phyloP scores from a whole-genome alignment of 1,140 invertebrate species.

The Neotoxoptera formosana region DNA sequence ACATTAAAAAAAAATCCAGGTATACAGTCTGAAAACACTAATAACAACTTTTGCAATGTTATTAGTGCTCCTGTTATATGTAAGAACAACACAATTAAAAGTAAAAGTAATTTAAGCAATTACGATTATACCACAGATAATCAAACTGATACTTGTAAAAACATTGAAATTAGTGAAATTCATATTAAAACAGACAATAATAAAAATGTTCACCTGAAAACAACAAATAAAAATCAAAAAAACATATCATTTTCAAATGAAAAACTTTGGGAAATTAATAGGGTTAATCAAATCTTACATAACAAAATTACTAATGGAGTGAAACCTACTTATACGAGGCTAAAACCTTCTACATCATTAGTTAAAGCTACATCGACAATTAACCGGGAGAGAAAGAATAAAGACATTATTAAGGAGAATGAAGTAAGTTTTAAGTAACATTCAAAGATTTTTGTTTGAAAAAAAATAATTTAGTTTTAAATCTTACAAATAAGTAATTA shows the following conservation, averaged over 20 bases:
- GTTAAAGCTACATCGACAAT: constrained; percentile 17
- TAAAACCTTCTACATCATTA: neutral
- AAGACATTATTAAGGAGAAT: constrained; percentile 3
- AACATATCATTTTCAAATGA: constrained; percentile 37
- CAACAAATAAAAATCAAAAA: constrained; percentile 6
- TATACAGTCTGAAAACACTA: neutral
- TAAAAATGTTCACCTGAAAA: neutral
- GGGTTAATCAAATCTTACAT: constrained; percentile 31
- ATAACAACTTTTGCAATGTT: neutral
- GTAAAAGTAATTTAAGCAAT: neutral
- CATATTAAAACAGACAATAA: neutral
- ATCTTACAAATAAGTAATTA: neutral
- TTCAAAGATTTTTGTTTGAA: neutral
- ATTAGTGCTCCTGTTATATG: neutral
- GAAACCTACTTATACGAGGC: neutral
- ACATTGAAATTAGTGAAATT: neutral
- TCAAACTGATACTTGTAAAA: neutral
- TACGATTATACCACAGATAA: neutral
- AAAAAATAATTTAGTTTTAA: neutral
- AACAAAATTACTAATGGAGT: constrained; percentile 6
- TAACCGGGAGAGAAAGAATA: constrained; percentile 16
- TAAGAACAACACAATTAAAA: neutral
- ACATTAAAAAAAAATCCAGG: neutral
- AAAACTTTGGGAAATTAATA: constrained; percentile 32
- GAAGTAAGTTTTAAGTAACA: constrained; percentile 22